Base-by-base conservation (phyloP, 2,797 vertebrate genomes). In the Alca torda region DNA sequence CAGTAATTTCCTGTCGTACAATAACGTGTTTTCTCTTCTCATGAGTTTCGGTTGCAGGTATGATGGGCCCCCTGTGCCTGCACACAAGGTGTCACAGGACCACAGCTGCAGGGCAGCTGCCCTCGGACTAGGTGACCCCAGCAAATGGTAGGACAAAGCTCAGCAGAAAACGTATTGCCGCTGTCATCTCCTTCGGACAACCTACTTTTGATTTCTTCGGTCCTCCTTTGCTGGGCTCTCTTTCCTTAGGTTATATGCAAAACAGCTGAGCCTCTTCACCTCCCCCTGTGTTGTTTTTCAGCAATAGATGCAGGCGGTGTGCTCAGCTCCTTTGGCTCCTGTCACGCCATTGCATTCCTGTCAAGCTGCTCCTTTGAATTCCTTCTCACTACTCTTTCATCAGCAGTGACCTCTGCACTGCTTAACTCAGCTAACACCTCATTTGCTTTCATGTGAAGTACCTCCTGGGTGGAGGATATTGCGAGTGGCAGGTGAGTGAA, bases 381-480 rank as follows among this genome's bases (percentile, higher is more conserved):
- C 35, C 54, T 93, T 48, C 87, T 93, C 73, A 31, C 86, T 39
- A 48, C 61, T 69, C 89, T 94, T 96, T 90, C 93, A 96, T 95
- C 92, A 96, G 87, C 90, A 80, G 35, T 88, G 94, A 96, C 94
- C 96, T 89, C 93, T 95, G 93, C 89, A 53, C 92, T 68, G 89
- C 79, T 78, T 69, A 82, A 93, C 93, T 95, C 96, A 93, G 90
- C 90, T 84, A 85, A 80, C 89, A 96, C 93, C 89, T 96, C 75
- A 87, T 96, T 95, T 95, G 68, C 94, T 96, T 97, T 96, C 96
- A 89, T 73, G n/a, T 75, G 87, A 86, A 95, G 87, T 73, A 79
- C 82, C 90, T 96, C 75, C 92, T 78, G 89, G 76, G 87, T 8
- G 1, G 70, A 93, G 65, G 83, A 73, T 67, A 87, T 60, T 83